Conservation (phyloP, 2,113 vertebrate genomes). For the Mus spicilegus region DNA sequence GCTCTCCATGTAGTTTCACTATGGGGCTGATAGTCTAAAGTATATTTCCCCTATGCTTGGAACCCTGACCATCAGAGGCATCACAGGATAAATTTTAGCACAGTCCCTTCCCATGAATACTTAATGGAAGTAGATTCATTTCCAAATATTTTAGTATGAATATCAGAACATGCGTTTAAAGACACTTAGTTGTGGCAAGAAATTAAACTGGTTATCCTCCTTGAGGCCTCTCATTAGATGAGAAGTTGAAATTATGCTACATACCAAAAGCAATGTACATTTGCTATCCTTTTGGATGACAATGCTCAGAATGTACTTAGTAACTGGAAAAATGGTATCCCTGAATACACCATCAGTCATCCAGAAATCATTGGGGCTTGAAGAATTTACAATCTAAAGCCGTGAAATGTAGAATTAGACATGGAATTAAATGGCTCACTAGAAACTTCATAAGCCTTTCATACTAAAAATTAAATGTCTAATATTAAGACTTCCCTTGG, state of each 20-base stretch:
- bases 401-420: constrained; percentile 38
- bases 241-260: constrained; percentile 46
- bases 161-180: neutral
- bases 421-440: constrained; percentile 31
- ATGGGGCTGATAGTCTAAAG: neutral
- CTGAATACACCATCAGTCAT: neutral
- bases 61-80: neutral
- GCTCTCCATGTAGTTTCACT: neutral
- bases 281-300: neutral
- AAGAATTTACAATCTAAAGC: constrained; percentile 28
- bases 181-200: neutral
- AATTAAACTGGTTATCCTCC: neutral
- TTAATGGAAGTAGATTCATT: neutral
- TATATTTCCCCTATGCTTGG: neutral
- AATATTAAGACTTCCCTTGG: neutral
- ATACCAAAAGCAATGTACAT: constrained; percentile 10
- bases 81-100: neutral
- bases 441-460: constrained; percentile 52
- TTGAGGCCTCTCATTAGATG: neutral
- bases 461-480: neutral
- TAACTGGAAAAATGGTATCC: neutral
- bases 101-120: neutral
- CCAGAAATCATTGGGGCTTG: neutral
- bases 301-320: neutral
- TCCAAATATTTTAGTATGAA: neutral